A percentile compares a stretch with the other conserved stretches of the same genome.
phyloP scores from a whole-genome alignment of 2,888 invertebrate species.

The Autographa pulchrina region DNA sequence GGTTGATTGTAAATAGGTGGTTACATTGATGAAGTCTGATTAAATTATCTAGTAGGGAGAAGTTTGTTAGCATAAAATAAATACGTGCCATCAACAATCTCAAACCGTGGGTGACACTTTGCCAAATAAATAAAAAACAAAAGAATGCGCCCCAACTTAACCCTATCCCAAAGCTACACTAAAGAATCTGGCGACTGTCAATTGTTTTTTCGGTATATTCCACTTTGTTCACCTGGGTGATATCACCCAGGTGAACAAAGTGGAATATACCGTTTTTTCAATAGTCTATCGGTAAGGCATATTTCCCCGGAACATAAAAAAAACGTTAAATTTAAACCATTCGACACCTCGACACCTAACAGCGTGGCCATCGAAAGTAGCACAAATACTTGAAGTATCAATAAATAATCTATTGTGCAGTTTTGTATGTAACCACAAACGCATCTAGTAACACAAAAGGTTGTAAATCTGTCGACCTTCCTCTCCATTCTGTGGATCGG shows the following conservation, averaged over 20 bases:
- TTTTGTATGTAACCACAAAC: slow-evolving; percentile 54
- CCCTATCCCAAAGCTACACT: background rate
- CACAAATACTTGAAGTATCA: slow-evolving; percentile 49
- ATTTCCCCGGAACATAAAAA: background rate
- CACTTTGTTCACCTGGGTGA: too few relatives aligned
- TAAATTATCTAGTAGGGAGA: too few relatives aligned
- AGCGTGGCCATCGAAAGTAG: slow-evolving; percentile 30
- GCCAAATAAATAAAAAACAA: too few relatives aligned
- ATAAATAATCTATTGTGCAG: slow-evolving; percentile 56
- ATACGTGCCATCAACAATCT: too few relatives aligned
- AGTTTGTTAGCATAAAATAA: too few relatives aligned
- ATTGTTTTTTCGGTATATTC: too few relatives aligned
- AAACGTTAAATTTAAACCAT: background rate
- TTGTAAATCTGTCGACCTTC: slow-evolving; percentile 80
- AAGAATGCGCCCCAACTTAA: background rate
- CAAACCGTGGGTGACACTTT: too few relatives aligned
- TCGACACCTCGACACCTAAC: slow-evolving; percentile 5
- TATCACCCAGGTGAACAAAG: too few relatives aligned
- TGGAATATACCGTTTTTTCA: too few relatives aligned
- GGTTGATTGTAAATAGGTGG: too few relatives aligned
- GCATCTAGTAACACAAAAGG: slow-evolving; percentile 72
- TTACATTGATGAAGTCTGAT: too few relatives aligned
- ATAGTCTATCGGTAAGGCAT: background rate
- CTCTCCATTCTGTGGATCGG: slow-evolving; percentile 68
- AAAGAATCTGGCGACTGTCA: background rate